phyloP scores from a whole-genome alignment of 2,888 invertebrate genomes.

The Drosophila limbata region DNA sequence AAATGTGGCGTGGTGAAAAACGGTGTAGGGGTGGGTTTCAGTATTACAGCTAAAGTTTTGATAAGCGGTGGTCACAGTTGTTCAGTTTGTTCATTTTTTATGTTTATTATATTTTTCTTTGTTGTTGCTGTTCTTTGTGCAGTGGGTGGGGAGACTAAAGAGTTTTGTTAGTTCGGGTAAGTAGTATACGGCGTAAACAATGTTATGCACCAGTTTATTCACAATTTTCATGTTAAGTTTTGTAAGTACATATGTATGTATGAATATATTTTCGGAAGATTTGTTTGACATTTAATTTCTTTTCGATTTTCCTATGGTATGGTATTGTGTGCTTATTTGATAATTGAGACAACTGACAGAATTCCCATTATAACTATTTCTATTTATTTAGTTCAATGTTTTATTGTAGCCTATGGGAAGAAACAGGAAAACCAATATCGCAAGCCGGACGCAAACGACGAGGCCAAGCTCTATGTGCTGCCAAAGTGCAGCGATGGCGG shows the following conservation, averaged over 20 bases:
- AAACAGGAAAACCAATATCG: conserved; percentile 86
- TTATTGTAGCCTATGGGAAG: conserved; percentile 67
- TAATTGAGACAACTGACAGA: conserved; percentile 13
- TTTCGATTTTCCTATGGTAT: conserved; percentile 10
- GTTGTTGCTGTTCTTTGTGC: conserved; percentile 44
- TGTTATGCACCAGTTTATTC: conserved; percentile 27
- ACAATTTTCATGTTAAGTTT: conserved; percentile 26
- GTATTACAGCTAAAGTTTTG: conserved; percentile 32
- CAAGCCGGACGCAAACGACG: conserved; percentile 85
- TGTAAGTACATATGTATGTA: not conserved
- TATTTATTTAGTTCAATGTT: conserved; percentile 2
- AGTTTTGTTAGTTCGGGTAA: conserved; percentile 18
- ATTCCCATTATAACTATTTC: conserved; percentile 4
- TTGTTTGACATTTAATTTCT: conserved; percentile 8
- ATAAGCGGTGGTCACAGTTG: conserved; percentile 70
- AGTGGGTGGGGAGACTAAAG: conserved; percentile 28
- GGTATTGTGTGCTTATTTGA: conserved; percentile 13
- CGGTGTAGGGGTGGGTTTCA: conserved; percentile 15
- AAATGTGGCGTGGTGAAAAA: conserved; percentile 20
- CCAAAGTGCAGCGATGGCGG: conserved; percentile 56
- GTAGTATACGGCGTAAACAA: conserved; percentile 10
- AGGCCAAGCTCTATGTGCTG: conserved; percentile 82
- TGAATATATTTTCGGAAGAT: conserved; percentile 14
- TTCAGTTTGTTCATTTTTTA: conserved; percentile 34
- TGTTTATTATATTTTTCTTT: conserved; percentile 21